Evolutionary conservation across 2,888 invertebrate species (phyloP).

Genomic region (Diaprepes abbreviatus): DNA sequence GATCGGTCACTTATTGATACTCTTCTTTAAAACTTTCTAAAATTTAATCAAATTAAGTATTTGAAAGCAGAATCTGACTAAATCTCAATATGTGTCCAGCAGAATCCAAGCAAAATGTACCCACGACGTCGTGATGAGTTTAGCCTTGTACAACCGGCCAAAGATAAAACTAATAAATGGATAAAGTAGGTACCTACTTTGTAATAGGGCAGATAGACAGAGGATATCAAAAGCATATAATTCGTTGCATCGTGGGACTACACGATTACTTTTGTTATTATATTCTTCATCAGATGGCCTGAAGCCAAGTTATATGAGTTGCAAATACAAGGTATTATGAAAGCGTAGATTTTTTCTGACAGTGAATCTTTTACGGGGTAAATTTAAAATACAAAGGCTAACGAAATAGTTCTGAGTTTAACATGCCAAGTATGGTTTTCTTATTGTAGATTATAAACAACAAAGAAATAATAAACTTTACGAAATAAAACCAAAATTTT

Average conservation of each 20-base stretch:
- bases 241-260: constrained; percentile 44
- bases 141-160: constrained; percentile 45
- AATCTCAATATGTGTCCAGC: constrained; percentile 3
- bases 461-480: too few relatives aligned
- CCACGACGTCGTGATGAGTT: constrained; percentile 47
- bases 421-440: too few relatives aligned
- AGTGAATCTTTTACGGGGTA: neutral
- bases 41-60: too few relatives aligned
- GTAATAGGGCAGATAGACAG: constrained; percentile 47
- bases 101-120: neutral
- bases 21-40: too few relatives aligned
- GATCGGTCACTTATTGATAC: too few relatives aligned
- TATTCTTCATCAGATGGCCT: constrained; percentile 15
- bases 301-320: neutral
- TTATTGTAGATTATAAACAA: too few relatives aligned
- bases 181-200: constrained; percentile 49
- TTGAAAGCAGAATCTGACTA: too few relatives aligned
- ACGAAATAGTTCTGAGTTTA: too few relatives aligned
- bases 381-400: too few relatives aligned
- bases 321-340: neutral
- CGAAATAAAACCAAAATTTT: too few relatives aligned
- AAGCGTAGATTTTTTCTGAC: neutral
- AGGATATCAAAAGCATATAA: constrained; percentile 40
- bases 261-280: constrained; percentile 42
- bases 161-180: constrained; percentile 48